A percentile compares a stretch with the other conserved stretches of the same genome.
These are phyloP conservation scores for Cotesia congregata DNA, from an alignment of 2,888 invertebrate species.

Conservation along the genomic window DNA sequence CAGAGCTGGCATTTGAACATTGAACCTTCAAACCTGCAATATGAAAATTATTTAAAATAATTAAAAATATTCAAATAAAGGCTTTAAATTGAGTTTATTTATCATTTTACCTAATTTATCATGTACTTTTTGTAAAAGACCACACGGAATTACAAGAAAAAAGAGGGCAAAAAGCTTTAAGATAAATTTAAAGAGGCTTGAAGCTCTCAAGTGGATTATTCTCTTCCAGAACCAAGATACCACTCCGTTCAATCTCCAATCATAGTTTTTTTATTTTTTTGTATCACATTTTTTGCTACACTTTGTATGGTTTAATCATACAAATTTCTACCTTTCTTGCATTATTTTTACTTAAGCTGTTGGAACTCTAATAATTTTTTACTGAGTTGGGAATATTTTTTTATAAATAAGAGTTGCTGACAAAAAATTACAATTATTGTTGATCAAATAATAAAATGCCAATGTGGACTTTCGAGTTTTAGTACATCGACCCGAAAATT, in stretches of 20 bases:
- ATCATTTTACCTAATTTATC: background rate
- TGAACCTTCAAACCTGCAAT: conserved; percentile 64
- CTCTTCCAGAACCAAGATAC: background rate
- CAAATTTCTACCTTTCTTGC: background rate
- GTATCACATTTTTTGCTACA: background rate
- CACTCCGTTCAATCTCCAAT: background rate
- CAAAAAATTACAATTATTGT: background rate
- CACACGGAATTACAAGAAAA: background rate
- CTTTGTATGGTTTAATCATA: background rate
- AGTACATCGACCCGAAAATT: no score
- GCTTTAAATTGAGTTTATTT: background rate
- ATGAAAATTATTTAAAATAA: conserved; percentile 33
- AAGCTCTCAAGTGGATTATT: background rate
- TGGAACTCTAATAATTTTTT: background rate
- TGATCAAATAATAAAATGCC: no score
- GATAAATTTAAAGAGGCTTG: background rate
- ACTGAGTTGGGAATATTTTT: background rate
- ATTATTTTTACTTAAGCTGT: background rate
- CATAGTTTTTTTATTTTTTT: background rate
- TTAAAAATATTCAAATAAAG: background rate
- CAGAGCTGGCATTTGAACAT: conserved; percentile 61
- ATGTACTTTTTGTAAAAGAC: background rate
- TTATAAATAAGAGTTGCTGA: background rate
- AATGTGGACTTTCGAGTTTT: no score
- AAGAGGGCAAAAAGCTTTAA: background rate